Conservation (phyloP, 2,113 vertebrate species). For the Nesoenas mayeri region DNA sequence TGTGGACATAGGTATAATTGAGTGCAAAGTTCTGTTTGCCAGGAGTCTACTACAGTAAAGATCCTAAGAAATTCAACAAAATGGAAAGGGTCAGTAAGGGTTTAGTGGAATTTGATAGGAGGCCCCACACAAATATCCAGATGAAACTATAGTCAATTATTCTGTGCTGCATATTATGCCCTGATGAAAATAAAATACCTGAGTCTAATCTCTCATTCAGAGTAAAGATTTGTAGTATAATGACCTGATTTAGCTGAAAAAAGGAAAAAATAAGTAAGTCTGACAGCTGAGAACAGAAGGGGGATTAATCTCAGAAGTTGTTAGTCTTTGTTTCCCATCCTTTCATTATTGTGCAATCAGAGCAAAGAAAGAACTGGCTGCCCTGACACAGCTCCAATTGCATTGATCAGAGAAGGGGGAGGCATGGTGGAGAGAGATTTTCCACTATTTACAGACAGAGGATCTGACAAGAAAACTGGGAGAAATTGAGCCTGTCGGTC, state of each 20-base stretch:
- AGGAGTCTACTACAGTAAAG: constrained; percentile 17
- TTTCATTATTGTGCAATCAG: constrained; percentile 72
- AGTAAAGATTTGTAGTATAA: constrained; percentile 77
- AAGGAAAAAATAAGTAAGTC: constrained; percentile 70
- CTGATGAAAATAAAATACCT: constrained; percentile 68
- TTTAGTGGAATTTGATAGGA: constrained; percentile 77
- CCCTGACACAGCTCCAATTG: constrained; percentile 77
- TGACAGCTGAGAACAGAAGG: constrained; percentile 77
- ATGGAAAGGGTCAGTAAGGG: constrained; percentile 64
- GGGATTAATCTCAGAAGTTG: constrained; percentile 79
- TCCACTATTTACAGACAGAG: constrained; percentile 69
- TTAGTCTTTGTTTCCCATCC: constrained; percentile 74
- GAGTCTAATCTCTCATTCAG: constrained; percentile 77
- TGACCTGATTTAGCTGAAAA: constrained; percentile 78
- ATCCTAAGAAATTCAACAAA: constrained; percentile 57
- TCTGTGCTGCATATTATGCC: constrained; percentile 63
- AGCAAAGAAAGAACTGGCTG: constrained; percentile 52
- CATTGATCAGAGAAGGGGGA: constrained; percentile 54
- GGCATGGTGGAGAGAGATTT: constrained; percentile 69
- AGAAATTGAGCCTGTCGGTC: constrained; percentile 37
- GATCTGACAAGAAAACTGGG: constrained; percentile 42
- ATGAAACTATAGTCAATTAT: constrained; percentile 71
- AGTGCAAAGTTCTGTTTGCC: constrained; percentile 49
- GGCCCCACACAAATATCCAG: constrained; percentile 57
- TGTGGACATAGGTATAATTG: constrained; percentile 64